Evolutionary conservation across 1,140 invertebrate genomes (phyloP).

Genomic region (Drosophila murphyi): DNA sequence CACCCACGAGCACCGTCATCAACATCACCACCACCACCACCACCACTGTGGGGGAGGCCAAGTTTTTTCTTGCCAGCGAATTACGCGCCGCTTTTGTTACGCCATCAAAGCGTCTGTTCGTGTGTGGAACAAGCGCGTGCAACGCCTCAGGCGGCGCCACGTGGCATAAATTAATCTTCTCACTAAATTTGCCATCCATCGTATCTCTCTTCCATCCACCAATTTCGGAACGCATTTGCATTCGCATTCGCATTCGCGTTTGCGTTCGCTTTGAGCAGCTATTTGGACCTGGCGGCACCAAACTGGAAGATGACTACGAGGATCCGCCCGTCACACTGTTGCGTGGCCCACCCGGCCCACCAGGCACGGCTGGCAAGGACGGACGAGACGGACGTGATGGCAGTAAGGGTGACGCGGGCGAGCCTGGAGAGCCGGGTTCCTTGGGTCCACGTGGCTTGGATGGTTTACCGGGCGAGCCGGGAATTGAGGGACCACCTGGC

Average conservation of each 20-base stretch:
- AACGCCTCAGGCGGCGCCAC: constrained; percentile 65
- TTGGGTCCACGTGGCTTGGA: constrained; percentile 87
- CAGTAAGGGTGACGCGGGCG: constrained; percentile 88
- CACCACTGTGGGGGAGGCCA: constrained; percentile 1
- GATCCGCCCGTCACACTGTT: constrained; percentile 81
- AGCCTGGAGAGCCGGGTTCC: constrained; percentile 95
- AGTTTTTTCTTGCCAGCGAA: constrained; percentile 46
- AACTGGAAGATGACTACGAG: constrained; percentile 82
- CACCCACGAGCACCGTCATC: constrained; percentile 5
- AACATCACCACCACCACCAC: constrained; percentile 32
- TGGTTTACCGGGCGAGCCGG: constrained; percentile 81
- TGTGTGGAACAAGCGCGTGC: constrained; percentile 68
- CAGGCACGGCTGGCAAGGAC: constrained; percentile 87
- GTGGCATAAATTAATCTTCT: constrained; percentile 79
- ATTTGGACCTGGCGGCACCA: constrained; percentile 81
- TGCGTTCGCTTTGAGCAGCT: constrained; percentile 54
- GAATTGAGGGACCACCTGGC: constrained; percentile 86
- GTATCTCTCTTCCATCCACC: constrained; percentile 32
- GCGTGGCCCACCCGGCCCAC: constrained; percentile 86
- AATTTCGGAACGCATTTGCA: constrained; percentile 12
- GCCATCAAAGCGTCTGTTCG: constrained; percentile 62
- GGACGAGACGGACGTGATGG: constrained; percentile 86
- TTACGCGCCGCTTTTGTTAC: constrained; percentile 58
- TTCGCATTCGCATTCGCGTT: constrained; percentile 16
- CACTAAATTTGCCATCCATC: constrained; percentile 66